Evolutionary conservation across 2,888 invertebrate genomes (phyloP), one percentile per base, ranked within the genome.

Genomic region (Balanococcus diminutus): DNA sequence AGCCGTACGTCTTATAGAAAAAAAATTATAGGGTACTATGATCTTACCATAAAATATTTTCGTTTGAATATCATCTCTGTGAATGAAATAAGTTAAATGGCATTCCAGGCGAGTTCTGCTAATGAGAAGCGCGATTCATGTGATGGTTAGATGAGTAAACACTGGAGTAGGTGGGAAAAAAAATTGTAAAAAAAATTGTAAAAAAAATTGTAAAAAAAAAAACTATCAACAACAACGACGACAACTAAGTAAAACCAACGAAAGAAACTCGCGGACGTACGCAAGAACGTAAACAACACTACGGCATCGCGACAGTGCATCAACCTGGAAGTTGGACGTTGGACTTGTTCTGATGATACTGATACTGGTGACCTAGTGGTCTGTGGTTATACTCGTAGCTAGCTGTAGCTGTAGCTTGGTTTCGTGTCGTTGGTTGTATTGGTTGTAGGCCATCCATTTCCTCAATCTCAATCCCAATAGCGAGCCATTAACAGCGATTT

Each of bases 381-480:
- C n/a, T n/a, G n/a, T n/a, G n/a, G n/a, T n/a, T n/a, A n/a, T n/a
- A n/a, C n/a, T n/a, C n/a, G n/a, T n/a, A n/a, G n/a, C n/a, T n/a
- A n/a, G n/a, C n/a, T n/a, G n/a, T 75, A 46, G 75, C 46, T 84
- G 11, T n/a, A n/a, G 61, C 79, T 32, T 72, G 42, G 84, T 72
- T 72, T 72, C 36, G 84, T 56, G 36, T 56, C 19, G n/a, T 28
- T 11, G 25, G 61, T 28, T 84, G 61, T 84, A 84, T 67, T 82
- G 61, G 67, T 84, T 84, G 75, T 84, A 84, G 84, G 84, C 72
- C 84, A 84, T 75, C 84, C 84, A 84, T 84, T 84, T 84, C 84
- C 84, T 84, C 84, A 75, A 84, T 84, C 75, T 42, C 84, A 42
- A 84, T 75, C 75, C 84, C 42, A 84, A 61, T n/a, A n/a, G n/a